phyloP scores from a whole-genome alignment of 2,888 invertebrate species.

The Clitarchus hookeri region DNA sequence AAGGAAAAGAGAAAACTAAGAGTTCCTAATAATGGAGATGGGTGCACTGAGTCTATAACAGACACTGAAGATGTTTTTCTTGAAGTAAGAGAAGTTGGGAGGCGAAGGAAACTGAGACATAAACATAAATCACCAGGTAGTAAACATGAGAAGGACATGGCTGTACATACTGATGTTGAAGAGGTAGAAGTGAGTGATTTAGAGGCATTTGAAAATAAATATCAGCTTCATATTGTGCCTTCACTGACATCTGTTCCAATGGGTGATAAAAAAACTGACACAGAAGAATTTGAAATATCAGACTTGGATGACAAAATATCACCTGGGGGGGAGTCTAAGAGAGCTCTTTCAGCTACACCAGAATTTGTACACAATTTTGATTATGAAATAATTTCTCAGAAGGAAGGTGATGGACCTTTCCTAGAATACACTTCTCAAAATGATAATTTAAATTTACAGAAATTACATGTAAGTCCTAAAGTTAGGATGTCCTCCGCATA shows the following conservation, averaged over 20 bases:
- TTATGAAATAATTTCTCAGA: constrained; percentile 45
- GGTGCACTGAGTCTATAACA: constrained; percentile 52
- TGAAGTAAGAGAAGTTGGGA: constrained; percentile 31
- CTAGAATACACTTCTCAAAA: constrained; percentile 40
- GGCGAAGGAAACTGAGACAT: not conserved
- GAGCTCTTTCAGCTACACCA: constrained; percentile 36
- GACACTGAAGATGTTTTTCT: constrained; percentile 57
- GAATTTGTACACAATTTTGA: constrained; percentile 37
- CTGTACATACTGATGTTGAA: constrained; percentile 53
- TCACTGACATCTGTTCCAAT: not conserved
- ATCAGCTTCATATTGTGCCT: not conserved
- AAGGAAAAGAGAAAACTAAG: constrained; percentile 46
- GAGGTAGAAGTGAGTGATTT: constrained; percentile 54
- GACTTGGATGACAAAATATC: constrained; percentile 47
- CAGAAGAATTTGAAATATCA: constrained; percentile 54
- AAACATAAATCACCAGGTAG: constrained; percentile 20
- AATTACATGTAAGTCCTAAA: constrained; percentile 23
- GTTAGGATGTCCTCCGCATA: constrained; percentile 37
- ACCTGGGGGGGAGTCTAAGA: not conserved
- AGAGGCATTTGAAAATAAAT: constrained; percentile 43
- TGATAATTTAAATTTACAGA: not conserved
- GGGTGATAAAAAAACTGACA: constrained; percentile 51
- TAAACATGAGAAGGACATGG: constrained; percentile 24
- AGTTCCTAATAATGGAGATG: constrained; percentile 34
- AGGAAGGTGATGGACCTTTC: constrained; percentile 51